Evolutionary conservation across 2,113 vertebrate species (phyloP).

Genomic region (Lophotis ruficrista): DNA sequence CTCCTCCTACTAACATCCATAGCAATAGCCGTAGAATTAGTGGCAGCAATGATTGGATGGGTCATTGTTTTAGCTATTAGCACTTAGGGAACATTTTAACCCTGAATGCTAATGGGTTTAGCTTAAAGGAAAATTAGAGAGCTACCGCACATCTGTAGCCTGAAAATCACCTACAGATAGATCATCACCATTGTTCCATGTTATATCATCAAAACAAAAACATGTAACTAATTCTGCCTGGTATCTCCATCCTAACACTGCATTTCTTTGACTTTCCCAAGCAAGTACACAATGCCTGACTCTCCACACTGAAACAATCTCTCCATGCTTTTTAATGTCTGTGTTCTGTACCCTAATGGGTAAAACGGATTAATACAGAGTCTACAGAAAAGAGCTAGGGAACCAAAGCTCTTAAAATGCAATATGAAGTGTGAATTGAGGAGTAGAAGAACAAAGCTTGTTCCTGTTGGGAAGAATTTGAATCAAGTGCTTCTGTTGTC

Average conservation of each 20-base stretch:
- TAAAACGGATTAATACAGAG: neutral
- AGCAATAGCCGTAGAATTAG: neutral
- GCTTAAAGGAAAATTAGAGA: neutral
- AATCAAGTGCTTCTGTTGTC: neutral
- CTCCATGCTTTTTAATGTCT: neutral
- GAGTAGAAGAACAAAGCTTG: neutral
- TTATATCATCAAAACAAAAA: neutral
- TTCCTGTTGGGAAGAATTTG: neutral
- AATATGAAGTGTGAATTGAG: neutral
- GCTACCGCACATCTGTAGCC: neutral
- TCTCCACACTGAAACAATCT: neutral
- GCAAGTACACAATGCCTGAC: neutral
- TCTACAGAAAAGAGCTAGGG: neutral
- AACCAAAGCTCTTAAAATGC: neutral
- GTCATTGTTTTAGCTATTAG: neutral
- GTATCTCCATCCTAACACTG: neutral
- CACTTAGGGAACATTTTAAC: neutral
- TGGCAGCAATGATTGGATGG: neutral
- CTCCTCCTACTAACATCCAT: neutral
- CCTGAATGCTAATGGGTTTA: neutral
- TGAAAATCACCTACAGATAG: neutral
- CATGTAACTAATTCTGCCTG: neutral
- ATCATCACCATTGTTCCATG: neutral
- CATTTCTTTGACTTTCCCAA: neutral
- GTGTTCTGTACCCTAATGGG: neutral